phyloP scores from a whole-genome alignment of 2,797 vertebrate species.

The Pristis pectinata region DNA sequence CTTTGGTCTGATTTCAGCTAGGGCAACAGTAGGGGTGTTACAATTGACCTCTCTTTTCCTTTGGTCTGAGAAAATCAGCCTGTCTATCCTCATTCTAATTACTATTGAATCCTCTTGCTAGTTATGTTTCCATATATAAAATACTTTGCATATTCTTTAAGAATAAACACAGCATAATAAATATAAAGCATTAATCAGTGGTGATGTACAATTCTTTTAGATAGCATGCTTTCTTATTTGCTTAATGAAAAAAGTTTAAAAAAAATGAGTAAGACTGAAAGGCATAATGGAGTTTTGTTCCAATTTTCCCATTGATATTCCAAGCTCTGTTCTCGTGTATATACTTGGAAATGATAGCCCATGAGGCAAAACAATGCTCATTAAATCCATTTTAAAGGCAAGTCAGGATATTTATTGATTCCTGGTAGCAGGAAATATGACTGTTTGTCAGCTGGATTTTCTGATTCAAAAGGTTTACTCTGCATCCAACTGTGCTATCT shows the following conservation, averaged over 20 bases:
- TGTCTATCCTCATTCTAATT: neutral
- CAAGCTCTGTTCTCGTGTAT: neutral
- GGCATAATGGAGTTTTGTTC: neutral
- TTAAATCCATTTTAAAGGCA: neutral
- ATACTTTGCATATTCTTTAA: neutral
- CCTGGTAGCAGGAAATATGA: neutral
- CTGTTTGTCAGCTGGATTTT: neutral
- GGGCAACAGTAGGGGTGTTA: neutral
- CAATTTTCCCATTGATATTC: neutral
- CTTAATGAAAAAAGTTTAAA: neutral
- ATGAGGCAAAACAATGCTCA: neutral
- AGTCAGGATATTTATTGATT: neutral
- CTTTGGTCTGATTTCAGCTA: neutral
- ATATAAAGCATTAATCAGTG: neutral
- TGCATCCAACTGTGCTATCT: neutral
- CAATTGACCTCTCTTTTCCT: neutral
- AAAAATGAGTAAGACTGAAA: neutral
- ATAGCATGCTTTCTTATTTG: neutral
- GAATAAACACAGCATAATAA: neutral
- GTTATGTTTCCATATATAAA: neutral
- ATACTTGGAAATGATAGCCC: neutral
- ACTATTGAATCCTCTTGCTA: neutral
- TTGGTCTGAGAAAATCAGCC: neutral
- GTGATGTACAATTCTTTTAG: neutral
- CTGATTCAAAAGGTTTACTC: neutral